Evolutionary conservation across 2,888 invertebrate genomes (phyloP), one percentile per base, ranked within the genome.

Genomic region (Dexiosoma caninum): DNA sequence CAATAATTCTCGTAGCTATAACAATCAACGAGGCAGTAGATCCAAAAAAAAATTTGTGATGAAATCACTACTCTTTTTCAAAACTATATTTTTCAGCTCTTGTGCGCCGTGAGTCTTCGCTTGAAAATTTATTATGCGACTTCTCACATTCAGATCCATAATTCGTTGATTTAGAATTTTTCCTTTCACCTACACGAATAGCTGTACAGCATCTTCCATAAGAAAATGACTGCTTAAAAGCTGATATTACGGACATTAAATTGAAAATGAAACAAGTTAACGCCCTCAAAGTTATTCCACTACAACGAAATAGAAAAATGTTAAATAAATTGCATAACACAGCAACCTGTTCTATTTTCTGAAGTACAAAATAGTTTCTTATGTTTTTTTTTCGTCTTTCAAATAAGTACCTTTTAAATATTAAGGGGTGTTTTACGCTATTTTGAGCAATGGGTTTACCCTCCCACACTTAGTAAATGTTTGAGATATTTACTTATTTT

Each of bases 391-490:
- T 40, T 53, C 42, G n/a, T n/a, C n/a, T n/a, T n/a, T n/a, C n/a
- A n/a, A 59, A 16, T 64, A 62, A 37, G 14, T 55, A 44, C 16
- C 14, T 59, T 46, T 76, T 71, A 57, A 76, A 40, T 67, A 67
- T 57, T 62, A 62, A 59, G 49, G 80, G 71, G 81, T 69, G 81
- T 72, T 62, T 16, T n/a, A 64, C n/a, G 72, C 72, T 81, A n/a
- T n/a, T n/a, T n/a, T n/a, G n/a, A n/a, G 72, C 62, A 76, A 72
- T 76, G 64, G 55, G 49, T 66, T 37, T 72, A 14, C 53, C 71
- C 80, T 27, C 80, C 80, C 37, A 80, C 55, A 14, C 21, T 0
- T 23, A 42, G 14, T 27, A 32, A 70, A 37, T 27, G 53, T 46
- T 60, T 69, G 46, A 57, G 30, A 59, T 49, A 44, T 44, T 59